Percentiles rank a stretch among this genome's conserved stretches.
Conservation (phyloP, 1,140 invertebrate genomes). For the Ditylenchus dipsaci region DNA sequence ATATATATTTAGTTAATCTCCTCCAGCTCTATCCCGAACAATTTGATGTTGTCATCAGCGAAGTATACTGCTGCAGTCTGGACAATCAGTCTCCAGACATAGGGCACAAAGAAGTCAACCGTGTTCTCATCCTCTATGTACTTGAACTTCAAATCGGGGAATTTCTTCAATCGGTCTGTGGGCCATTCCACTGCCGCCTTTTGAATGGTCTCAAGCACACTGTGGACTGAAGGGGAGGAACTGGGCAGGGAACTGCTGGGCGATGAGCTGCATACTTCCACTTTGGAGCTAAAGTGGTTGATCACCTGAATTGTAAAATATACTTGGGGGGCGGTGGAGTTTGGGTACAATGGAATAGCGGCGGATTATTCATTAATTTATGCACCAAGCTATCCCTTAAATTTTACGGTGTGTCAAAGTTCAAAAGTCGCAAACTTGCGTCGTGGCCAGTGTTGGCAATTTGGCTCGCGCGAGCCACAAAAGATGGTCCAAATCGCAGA, state of each 20-base stretch:
- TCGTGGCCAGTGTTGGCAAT: too few relatives aligned
- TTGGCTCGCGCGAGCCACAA: too few relatives aligned
- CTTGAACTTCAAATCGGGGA: conserved; percentile 94
- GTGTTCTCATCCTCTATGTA: conserved; percentile 98
- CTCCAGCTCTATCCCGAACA: too few relatives aligned
- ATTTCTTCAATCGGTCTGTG: conserved; percentile 79
- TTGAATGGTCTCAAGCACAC: conserved; percentile 79
- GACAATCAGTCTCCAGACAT: conserved; percentile 88
- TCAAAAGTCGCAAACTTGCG: too few relatives aligned
- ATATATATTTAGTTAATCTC: too few relatives aligned
- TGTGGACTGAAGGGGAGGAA: conserved; percentile 70
- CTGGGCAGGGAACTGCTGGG: background rate
- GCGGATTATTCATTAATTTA: too few relatives aligned
- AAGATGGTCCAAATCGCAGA: too few relatives aligned
- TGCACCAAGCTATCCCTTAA: too few relatives aligned
- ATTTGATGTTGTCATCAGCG: conserved; percentile 50
- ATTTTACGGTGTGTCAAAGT: too few relatives aligned
- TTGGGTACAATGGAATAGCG: conserved; percentile 1
- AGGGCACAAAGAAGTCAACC: conserved; percentile 98
- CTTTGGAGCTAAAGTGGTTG: conserved; percentile 75
- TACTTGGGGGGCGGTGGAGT: background rate
- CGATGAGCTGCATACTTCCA: conserved; percentile 67
- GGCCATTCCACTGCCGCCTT: conserved; percentile 81
- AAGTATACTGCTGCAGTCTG: conserved; percentile 76
- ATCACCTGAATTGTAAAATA: conserved; percentile 67